These are phyloP conservation scores for Pseudobourletiella spinata DNA, from an alignment of 1,140 invertebrate species.

Conservation along the genomic window DNA sequence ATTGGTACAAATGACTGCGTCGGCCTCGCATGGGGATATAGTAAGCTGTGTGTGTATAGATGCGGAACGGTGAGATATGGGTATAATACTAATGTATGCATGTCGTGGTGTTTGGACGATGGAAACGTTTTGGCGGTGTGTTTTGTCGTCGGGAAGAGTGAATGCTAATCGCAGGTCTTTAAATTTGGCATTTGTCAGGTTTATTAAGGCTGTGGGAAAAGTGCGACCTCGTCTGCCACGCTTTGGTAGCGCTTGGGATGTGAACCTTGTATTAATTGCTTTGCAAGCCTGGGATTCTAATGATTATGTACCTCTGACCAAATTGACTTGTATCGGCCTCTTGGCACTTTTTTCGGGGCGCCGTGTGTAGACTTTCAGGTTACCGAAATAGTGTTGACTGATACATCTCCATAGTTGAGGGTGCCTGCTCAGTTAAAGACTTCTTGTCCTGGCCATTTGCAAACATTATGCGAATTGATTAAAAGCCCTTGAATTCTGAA, in stretches of 20 bases:
- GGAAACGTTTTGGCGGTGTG: too few relatives aligned
- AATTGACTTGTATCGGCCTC: neutral
- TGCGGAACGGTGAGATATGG: too few relatives aligned
- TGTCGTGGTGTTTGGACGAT: too few relatives aligned
- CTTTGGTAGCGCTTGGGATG: slow-evolving; percentile 1
- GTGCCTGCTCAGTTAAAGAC: neutral
- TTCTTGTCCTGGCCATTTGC: neutral
- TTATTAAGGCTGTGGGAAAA: neutral
- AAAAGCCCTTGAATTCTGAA: too few relatives aligned
- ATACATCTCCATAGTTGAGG: neutral
- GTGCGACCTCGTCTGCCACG: neutral
- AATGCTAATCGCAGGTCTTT: too few relatives aligned
- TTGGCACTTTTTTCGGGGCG: neutral
- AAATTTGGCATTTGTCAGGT: too few relatives aligned
- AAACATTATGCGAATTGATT: too few relatives aligned
- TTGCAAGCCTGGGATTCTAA: neutral
- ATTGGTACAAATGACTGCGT: too few relatives aligned
- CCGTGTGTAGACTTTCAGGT: slow-evolving; percentile 4
- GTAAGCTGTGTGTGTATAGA: too few relatives aligned
- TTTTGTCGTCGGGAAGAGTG: too few relatives aligned
- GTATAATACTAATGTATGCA: too few relatives aligned
- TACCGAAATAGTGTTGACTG: neutral
- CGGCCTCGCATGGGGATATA: too few relatives aligned
- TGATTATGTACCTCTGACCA: neutral
- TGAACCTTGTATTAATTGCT: neutral